phyloP scores from a whole-genome alignment of 2,113 vertebrate species.

The Porphyrio hochstetteri region DNA sequence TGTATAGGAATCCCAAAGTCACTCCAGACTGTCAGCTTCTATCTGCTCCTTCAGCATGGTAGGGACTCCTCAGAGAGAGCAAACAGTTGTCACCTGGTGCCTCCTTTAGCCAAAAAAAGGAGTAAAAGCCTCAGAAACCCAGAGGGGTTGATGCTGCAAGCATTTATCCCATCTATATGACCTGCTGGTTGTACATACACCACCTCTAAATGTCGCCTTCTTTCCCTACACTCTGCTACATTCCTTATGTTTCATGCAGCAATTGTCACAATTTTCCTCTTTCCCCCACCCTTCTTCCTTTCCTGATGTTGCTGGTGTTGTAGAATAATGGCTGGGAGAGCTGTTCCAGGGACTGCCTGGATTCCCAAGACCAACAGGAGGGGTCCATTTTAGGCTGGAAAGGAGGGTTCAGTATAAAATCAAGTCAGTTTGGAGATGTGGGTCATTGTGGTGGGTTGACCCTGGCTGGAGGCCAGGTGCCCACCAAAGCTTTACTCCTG shows the following conservation, averaged over 20 bases:
- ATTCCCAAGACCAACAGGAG: not conserved
- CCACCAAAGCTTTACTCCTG: too few relatives aligned
- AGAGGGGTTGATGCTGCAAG: not conserved
- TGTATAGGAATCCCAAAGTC: not conserved
- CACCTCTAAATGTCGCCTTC: not conserved
- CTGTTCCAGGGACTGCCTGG: not conserved
- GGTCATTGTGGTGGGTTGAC: not conserved
- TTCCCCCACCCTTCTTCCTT: not conserved
- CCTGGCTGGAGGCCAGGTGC: too few relatives aligned
- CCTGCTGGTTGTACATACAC: not conserved
- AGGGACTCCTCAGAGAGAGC: not conserved
- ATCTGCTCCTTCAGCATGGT: not conserved
- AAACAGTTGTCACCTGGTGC: not conserved
- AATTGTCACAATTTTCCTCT: not conserved
- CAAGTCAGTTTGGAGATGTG: not conserved
- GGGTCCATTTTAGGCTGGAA: not conserved
- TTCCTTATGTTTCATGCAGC: not conserved
- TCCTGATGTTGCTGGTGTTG: not conserved
- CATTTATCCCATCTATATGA: not conserved
- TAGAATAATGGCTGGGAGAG: not conserved
- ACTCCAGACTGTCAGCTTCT: not conserved
- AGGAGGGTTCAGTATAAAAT: not conserved
- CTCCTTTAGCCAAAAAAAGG: not conserved
- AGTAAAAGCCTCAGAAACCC: not conserved
- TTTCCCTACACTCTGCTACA: not conserved